These are phyloP conservation scores for Euphonia xanthogaster DNA, from an alignment of 2,797 vertebrate species.

Conservation along the genomic window DNA sequence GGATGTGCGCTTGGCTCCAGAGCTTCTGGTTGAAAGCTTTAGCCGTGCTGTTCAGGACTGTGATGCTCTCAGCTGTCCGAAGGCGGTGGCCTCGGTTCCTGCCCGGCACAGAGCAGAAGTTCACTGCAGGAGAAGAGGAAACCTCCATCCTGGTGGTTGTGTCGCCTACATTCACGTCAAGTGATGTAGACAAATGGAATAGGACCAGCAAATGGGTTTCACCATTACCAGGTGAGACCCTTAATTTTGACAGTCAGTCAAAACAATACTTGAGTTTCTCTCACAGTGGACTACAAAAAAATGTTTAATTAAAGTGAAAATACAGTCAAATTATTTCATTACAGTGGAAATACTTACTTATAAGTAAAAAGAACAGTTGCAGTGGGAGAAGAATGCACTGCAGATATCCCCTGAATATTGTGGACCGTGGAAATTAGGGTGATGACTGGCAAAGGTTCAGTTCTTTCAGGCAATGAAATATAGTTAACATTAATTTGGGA, in stretches of 20 bases:
- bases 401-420: neutral
- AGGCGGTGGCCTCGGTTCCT: neutral
- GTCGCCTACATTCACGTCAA: neutral
- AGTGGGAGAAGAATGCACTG: fast-evolving
- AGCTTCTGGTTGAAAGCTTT: neutral
- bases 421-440: neutral
- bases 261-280: neutral
- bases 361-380: neutral
- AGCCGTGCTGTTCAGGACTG: fast-evolving
- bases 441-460: neutral
- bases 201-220: neutral
- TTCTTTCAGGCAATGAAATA: neutral
- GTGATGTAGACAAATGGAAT: too few species aligned
- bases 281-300: neutral
- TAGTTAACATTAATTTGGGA: neutral
- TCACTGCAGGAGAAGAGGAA: neutral
- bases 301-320: neutral
- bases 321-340: neutral
- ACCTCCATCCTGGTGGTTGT: neutral
- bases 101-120: neutral
- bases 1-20: neutral
- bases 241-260: neutral
- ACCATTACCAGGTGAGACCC: neutral
- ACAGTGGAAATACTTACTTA: neutral
- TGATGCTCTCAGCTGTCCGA: too few species aligned